These are phyloP conservation scores for Geopemphigus sp. DNA, from an alignment of 1,140 invertebrate genomes.

Conservation along the genomic window DNA sequence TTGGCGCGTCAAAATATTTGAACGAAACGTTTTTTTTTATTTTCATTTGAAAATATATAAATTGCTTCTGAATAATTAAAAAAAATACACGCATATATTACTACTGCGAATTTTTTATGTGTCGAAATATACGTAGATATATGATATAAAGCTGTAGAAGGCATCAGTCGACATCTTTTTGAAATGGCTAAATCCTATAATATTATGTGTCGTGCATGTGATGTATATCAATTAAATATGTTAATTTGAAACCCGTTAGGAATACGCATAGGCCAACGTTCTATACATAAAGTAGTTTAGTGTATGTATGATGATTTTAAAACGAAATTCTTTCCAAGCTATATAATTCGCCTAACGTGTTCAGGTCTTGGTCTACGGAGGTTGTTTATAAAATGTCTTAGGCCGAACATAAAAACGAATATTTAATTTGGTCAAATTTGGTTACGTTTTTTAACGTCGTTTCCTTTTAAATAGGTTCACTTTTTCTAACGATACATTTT, in stretches of 20 bases:
- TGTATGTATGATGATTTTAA: not conserved
- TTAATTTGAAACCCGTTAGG: not conserved
- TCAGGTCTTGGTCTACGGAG: too few relatives aligned
- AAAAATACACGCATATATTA: not conserved
- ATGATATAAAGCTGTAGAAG: not conserved
- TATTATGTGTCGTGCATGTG: not conserved
- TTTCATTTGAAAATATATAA: too few relatives aligned
- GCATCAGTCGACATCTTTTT: not conserved
- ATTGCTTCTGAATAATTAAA: not conserved
- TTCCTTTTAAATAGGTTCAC: too few relatives aligned
- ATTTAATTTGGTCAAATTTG: too few relatives aligned
- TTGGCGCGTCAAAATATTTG: too few relatives aligned
- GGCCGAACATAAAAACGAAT: too few relatives aligned
- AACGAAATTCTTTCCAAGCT: not conserved
- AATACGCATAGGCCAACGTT: not conserved
- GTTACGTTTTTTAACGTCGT: too few relatives aligned
- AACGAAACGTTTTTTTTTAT: too few relatives aligned
- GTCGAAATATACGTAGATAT: too few relatives aligned
- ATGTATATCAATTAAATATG: not conserved
- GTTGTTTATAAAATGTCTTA: too few relatives aligned
- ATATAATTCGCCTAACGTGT: too few relatives aligned
- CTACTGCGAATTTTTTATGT: not conserved
- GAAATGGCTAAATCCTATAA: not conserved
- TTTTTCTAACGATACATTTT: too few relatives aligned
- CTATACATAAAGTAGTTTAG: not conserved